A percentile compares a stretch with the other conserved stretches of the same genome.
Evolutionary conservation across 2,888 invertebrate species (phyloP).

Genomic region (Coenonympha arcania): DNA sequence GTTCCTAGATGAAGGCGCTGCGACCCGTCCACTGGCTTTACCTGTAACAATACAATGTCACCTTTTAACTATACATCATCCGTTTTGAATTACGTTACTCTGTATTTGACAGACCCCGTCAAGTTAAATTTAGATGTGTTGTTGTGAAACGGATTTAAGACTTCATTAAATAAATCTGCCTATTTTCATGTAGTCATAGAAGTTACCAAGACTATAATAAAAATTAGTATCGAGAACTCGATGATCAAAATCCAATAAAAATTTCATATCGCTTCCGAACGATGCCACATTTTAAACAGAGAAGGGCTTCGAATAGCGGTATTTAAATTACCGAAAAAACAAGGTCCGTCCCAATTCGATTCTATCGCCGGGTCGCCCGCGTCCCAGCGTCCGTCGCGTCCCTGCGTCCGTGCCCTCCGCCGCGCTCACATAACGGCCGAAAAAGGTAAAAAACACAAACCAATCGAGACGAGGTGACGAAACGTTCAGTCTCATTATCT

Average conservation of each 20-base stretch:
- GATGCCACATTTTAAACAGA: conserved; percentile 29
- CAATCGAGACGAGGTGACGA: conserved; percentile 74
- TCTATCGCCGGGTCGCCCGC: conserved; percentile 47
- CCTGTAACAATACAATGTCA: conserved; percentile 57
- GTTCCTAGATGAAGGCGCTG: conserved; percentile 45
- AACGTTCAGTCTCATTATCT: conserved; percentile 75
- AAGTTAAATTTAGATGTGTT: no score
- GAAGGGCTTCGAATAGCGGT: conserved; percentile 56
- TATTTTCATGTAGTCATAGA: no score
- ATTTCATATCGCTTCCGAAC: conserved; percentile 26
- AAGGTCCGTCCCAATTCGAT: conserved; percentile 57
- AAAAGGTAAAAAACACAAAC: conserved; percentile 64
- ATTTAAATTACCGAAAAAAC: conserved; percentile 68
- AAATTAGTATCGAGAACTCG: not conserved
- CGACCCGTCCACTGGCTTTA: conserved; percentile 65
- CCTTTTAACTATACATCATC: no score
- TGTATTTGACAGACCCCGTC: no score
- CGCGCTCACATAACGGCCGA: conserved; percentile 66
- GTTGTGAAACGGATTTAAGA: no score
- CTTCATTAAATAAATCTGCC: no score
- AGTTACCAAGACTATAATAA: no score
- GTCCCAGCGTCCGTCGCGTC: conserved; percentile 61
- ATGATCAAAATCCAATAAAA: conserved; percentile 4
- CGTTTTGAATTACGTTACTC: no score
- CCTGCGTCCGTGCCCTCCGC: conserved; percentile 54